Percentiles rank a stretch among this genome's conserved stretches.
Conservation (phyloP, 2,888 invertebrate genomes). For the Zootermopsis nevadensis region DNA sequence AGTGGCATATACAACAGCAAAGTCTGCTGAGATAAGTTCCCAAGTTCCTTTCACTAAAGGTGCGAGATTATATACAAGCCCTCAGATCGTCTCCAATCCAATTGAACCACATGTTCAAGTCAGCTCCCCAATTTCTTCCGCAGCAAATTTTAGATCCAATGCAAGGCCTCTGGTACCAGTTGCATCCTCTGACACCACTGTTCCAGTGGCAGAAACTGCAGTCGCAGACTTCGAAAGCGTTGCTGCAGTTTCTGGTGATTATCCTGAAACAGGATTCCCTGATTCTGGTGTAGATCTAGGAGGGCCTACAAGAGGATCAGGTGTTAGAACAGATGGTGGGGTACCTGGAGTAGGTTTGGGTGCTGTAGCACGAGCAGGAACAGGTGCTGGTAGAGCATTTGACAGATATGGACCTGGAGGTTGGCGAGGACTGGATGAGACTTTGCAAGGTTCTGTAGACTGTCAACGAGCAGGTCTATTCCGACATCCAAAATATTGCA, state of each 20-base stretch:
- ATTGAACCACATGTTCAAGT: neutral
- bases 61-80: neutral
- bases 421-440: constrained; percentile 69
- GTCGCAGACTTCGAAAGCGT: too few species aligned
- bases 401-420: constrained; percentile 74
- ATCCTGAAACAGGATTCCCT: neutral
- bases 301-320: neutral
- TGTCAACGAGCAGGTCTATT: constrained; percentile 69
- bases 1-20: neutral
- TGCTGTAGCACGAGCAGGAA: constrained; percentile 52
- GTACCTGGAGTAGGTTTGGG: neutral
- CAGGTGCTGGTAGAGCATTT: constrained; percentile 57
- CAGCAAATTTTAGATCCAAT: neutral
- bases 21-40: neutral
- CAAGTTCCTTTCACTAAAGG: neutral
- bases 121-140: neutral
- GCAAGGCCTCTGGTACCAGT: neutral
- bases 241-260: neutral
- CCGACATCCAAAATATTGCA: constrained; percentile 80
- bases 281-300: neutral
- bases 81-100: neutral
- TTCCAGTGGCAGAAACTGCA: neutral
- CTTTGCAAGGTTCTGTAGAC: constrained; percentile 66
- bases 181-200: neutral
- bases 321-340: neutral